Conservation (phyloP, 1,140 invertebrate genomes). For the Drosophila miranda region DNA sequence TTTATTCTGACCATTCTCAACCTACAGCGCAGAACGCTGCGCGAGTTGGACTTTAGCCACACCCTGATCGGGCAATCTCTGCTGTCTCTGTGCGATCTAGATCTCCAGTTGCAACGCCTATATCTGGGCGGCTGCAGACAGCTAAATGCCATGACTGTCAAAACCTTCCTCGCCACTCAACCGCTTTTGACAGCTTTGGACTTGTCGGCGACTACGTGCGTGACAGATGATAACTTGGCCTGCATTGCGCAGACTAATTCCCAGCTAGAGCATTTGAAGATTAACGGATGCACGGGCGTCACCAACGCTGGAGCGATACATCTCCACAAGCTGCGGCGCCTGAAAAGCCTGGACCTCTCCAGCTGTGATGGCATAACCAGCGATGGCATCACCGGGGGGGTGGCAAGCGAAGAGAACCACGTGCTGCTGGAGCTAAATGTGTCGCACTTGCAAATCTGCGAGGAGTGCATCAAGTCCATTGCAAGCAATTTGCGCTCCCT, state of each 20-base stretch:
- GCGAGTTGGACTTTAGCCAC: slow-evolving; percentile 85
- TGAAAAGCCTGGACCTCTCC: slow-evolving; percentile 86
- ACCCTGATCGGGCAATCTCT: slow-evolving; percentile 87
- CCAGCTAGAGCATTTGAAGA: slow-evolving; percentile 84
- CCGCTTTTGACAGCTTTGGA: slow-evolving; percentile 85
- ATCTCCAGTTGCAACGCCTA: slow-evolving; percentile 83
- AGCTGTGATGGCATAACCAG: slow-evolving; percentile 86
- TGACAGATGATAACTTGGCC: slow-evolving; percentile 86
- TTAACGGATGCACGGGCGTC: slow-evolving; percentile 85
- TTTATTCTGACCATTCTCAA: slow-evolving; percentile 85
- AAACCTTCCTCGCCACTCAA: slow-evolving; percentile 84
- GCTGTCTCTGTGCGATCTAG: slow-evolving; percentile 83
- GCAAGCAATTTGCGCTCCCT: slow-evolving; percentile 85
- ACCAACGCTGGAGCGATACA: slow-evolving; percentile 85
- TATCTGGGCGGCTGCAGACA: slow-evolving; percentile 86
- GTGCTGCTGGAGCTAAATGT: slow-evolving; percentile 84
- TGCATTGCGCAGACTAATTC: slow-evolving; percentile 84
- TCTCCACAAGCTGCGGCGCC: slow-evolving; percentile 83
- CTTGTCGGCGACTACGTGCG: slow-evolving; percentile 85
- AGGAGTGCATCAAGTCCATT: slow-evolving; percentile 84
- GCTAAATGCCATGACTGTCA: slow-evolving; percentile 85
- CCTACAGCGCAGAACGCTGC: slow-evolving; percentile 84
- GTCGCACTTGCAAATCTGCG: slow-evolving; percentile 85
- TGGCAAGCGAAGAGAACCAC: slow-evolving; percentile 83
- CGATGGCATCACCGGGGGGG: slow-evolving; percentile 84